Conservation (phyloP, 2,888 invertebrate species). For the Ochropacha duplaris region DNA sequence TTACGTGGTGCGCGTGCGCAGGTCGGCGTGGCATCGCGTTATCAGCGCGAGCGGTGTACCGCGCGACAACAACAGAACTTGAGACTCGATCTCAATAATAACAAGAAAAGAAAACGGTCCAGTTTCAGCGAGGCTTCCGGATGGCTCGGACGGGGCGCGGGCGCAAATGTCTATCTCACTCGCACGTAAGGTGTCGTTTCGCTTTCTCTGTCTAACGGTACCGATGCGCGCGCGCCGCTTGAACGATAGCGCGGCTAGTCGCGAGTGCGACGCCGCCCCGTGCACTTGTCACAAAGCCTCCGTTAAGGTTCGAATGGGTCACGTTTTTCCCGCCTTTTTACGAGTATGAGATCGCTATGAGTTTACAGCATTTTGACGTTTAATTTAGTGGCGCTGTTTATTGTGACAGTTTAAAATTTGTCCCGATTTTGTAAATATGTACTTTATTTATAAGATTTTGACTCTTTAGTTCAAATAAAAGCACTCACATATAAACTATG, state of each 20-base stretch:
- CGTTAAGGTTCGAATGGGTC: constrained; percentile 10
- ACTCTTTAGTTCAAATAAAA: not conserved
- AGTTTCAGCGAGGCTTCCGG: constrained; percentile 83
- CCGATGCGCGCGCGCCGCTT: constrained; percentile 52
- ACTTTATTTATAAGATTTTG: not conserved
- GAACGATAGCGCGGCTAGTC: constrained; percentile 77
- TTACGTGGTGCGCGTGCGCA: constrained; percentile 68
- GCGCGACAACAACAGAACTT: constrained; percentile 82
- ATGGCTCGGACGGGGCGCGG: constrained; percentile 77
- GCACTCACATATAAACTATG: not conserved
- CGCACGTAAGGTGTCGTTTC: constrained; percentile 53
- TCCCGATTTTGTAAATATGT: not conserved
- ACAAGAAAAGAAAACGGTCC: constrained; percentile 84
- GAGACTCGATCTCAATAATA: constrained; percentile 82
- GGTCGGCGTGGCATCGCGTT: constrained; percentile 79
- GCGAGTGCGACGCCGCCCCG: constrained; percentile 69
- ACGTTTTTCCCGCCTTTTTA: constrained; percentile 51
- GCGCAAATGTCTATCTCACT: constrained; percentile 53
- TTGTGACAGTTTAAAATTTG: not conserved
- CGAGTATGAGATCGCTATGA: constrained; percentile 50
- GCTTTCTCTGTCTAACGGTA: constrained; percentile 78
- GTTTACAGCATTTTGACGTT: not conserved
- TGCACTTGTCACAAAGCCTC: constrained; percentile 29
- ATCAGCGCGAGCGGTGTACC: constrained; percentile 78
- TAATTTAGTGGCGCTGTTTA: not conserved